Conservation (phyloP, 2,797 vertebrate genomes). For the Rhincodon typus region DNA sequence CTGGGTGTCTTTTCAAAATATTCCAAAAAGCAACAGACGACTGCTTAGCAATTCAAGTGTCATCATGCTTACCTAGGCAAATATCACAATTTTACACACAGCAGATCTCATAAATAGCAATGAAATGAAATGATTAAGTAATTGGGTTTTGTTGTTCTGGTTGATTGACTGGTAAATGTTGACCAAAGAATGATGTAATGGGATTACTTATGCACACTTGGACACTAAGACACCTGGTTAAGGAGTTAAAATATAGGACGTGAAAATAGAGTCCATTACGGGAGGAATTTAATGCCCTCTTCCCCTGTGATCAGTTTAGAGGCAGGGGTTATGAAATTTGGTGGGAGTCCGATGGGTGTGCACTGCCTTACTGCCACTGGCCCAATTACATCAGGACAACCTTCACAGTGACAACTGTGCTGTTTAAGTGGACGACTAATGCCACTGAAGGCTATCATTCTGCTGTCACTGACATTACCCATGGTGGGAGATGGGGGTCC, state of each 20-base stretch:
- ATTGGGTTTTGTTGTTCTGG: not conserved
- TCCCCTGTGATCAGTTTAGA: too few relatives aligned
- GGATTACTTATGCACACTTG: not conserved
- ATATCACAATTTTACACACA: not conserved
- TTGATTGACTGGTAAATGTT: not conserved
- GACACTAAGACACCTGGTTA: not conserved
- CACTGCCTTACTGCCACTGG: too few relatives aligned
- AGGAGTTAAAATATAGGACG: not conserved
- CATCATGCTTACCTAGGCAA: not conserved
- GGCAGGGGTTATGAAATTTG: too few relatives aligned
- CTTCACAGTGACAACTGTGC: too few relatives aligned
- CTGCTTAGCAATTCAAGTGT: not conserved
- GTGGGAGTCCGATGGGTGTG: too few relatives aligned
- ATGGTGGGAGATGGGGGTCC: too few relatives aligned
- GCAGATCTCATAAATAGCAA: not conserved
- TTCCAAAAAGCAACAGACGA: too few relatives aligned
- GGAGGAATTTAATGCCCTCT: not conserved
- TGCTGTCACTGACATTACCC: too few relatives aligned
- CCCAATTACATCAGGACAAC: too few relatives aligned
- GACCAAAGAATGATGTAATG: not conserved
- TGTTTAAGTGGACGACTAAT: too few relatives aligned
- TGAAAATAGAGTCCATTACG: not conserved
- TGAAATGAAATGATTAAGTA: not conserved
- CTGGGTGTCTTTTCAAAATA: not conserved
- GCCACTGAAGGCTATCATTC: too few relatives aligned